Evolutionary conservation across 1,140 invertebrate genomes (phyloP), one percentile per base, ranked within the genome.

Genomic region (Philopotamus ludificatus): DNA sequence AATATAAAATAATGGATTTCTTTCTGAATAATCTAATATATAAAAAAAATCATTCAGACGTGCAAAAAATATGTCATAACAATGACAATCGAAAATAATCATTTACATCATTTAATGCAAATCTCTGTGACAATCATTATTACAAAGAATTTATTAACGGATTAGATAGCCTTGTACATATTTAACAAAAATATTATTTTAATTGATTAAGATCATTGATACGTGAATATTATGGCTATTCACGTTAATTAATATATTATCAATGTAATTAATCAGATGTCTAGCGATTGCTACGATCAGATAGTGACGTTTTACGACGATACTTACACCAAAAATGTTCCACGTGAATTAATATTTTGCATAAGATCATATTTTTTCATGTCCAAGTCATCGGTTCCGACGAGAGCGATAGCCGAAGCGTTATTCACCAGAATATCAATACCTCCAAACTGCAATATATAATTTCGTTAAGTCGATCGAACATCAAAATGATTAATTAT

Each of bases 291-390:
- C n/a, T n/a, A 8, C 34, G 7, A 39, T n/a, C 34, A 8, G 7
- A n/a, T 8, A 7, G n/a, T 39, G 7, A 47, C 16, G 18, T 47
- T 47, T 47, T 18, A 10, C 15, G 7, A 58, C 28, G 2, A 42
- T 55, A 82, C 86, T 87, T 84, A 96, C 87, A 92, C 89, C 47
- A 98, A 81, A 78, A 94, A 97, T 26, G 95, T 97, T 70, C 95
- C 95, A 71, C 95, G 84, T 0, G 91, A 87, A 77, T 97, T 98
- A 61, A 97, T 89, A 60, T 86, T 84, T 73, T 97, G 89, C 95
- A 97, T 97, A 15, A 97, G 79, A 77, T 97, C 95, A 73, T 94
- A 98, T 79, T 84, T 84, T 79, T 99, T 99, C 95, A 99, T 98
- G 16, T 94, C 88, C 0, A 95, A 98, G 1, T 87, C 79, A 2